Base-by-base conservation (phyloP, 2,797 vertebrate genomes). In the Rhadinocentrus ornatus region DNA sequence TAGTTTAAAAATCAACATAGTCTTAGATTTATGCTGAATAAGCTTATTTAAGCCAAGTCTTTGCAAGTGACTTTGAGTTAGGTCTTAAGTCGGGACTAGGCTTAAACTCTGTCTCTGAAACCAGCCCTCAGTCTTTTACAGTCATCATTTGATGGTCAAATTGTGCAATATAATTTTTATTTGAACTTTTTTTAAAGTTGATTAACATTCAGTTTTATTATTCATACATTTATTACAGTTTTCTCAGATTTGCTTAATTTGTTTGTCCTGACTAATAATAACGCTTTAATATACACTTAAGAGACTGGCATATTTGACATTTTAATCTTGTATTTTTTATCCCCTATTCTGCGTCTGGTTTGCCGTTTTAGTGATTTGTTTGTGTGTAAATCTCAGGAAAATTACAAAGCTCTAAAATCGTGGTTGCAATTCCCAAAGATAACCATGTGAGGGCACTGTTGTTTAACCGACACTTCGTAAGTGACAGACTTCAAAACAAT, bases 381-480 rank as follows among this genome's bases (percentile, higher is more conserved):
- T 27, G 2, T 29, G 24, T 54, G 15, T 26, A 54, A 54, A 54
- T 26, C 22, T 5, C 22, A 52, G 50, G 12, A 24, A 26, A 27
- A 29, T 6, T 50, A 22, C 10, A 15, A 54, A 54, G 44, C 26
- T 15, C 24, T 13, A 53, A 27, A 26, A 54, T 27, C 20, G 1
- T 6, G 29, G 9, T 2, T 31, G 75, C 35, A 70, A 1, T 53
- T 72, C n/a, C 20, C 0, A 0, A 0, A 1, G 0, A 16, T 31
- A 18, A 8, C 86, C 89, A 54, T 26, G 1, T 16, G 89, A 78
- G 48, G 88, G 89, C 73, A 63, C 4, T 86, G 75, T 66, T 82
- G 77, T 34, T 3, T 39, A 4, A 27, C 9, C 12, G n/a, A 52
- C 5, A 0, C 6, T 31, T 31, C 22, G 4, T 11, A 34, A 29